Base-by-base conservation (phyloP, 2,888 invertebrate genomes). In the Watsonalla binaria region DNA sequence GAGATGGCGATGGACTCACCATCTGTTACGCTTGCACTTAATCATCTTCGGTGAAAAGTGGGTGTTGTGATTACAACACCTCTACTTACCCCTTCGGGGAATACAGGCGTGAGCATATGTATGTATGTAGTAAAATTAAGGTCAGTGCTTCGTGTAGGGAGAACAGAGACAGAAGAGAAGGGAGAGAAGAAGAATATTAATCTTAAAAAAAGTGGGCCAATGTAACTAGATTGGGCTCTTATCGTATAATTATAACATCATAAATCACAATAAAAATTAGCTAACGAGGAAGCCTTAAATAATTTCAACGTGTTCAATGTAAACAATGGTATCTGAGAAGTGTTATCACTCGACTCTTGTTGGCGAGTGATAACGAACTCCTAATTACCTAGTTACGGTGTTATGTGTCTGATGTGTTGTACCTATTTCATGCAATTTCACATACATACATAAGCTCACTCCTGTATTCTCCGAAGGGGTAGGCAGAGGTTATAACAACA, bases 371-470 rank as follows among this genome's bases (percentile, higher is more conserved):
- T 75, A 82, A 76, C 59, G 61, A 57, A 68, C 71, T 53, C 76
- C 80, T 68, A 72, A 63, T 82, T 76, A 82, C 80, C 81, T 60
- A 82, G 59, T 74, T 76, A 70, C 67, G 48, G 54, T 60, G 61
- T 66, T 54, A 69, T 60, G 54, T 60, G 62, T 14, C 35, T 13
- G 46, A 61, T 61, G 60, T 56, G 57, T 42, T 33, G 46, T 42
- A 45, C 24, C 54, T 53, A 42, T 52, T 51, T 46, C 39, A 34
- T 15, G 42, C 42, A 42, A 37, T 37, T 37, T 37, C 37, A 37
- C 37, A 24, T n/a, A n/a, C n/a, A n/a, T n/a, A n/a, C n/a, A n/a
- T n/a, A n/a, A n/a, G n/a, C n/a, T n/a, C n/a, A n/a, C n/a, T n/a
- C n/a, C n/a, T n/a, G n/a, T n/a, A n/a, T n/a, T n/a, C n/a, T n/a